Evolutionary conservation across 2,888 invertebrate genomes (phyloP), one percentile per base, ranked within the genome.

Genomic region (Oscheius sp.): DNA sequence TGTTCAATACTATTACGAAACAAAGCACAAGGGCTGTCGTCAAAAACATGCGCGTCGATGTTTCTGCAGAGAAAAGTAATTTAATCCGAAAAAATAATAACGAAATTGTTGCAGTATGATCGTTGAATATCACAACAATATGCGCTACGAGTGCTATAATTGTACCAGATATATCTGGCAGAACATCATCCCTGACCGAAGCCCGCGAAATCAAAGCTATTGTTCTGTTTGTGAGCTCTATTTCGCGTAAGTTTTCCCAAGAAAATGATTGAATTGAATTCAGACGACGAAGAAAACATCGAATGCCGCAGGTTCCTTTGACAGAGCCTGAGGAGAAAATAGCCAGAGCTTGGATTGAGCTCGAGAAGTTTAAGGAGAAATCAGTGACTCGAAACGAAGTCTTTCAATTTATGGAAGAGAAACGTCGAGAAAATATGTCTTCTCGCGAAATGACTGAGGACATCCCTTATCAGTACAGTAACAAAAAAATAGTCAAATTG

Each of bases 1-100:
- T 39, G 55, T 69, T 8, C 42, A 48, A 12, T 69, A 69, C 37
- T 69, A 69, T 31, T 69, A 69, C 29, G 45, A 64, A 17, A 65
- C 69, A 23, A 69, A 69, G 34, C 53, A 65, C 12, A 23, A 39
- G 12, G 64, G 69, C 12, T 69, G 69, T 25, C n/a, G 17, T 23
- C 61, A 61, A n/a, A 15, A 17, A 0, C 61, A 39, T 20, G 31
- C 53, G n/a, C 31, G 53, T 20, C 39, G 61, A 53, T 69, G 69
- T 37, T 6, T 23, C 8, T 69, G 69, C 37, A 33, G 52, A 39
- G 42, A 67, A 1, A 33, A 33, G 69, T 69, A 31, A 63, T 20
- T 17, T 31, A 15, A 6, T 25, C 10, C 4, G 23, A 2, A 33
- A 6, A 37, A 52, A 3, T 27, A 6, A 39, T 1, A 3, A n/a